Base-by-base conservation (phyloP, 1,140 invertebrate genomes). In the Drosophila mojavensis region DNA sequence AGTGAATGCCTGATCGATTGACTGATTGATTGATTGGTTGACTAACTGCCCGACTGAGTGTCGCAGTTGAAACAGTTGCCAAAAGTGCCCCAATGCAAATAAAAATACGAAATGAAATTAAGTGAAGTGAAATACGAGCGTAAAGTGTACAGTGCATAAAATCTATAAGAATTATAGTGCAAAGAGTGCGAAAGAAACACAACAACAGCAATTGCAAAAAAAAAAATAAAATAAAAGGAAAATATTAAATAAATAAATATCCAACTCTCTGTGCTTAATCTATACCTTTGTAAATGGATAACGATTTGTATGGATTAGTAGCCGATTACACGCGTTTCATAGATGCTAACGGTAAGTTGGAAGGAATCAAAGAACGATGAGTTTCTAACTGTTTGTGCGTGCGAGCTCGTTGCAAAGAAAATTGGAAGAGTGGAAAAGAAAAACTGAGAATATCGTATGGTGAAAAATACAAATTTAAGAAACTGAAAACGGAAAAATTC, bases 271-370 rank as follows among this genome's bases (percentile, higher is more conserved):
- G 60, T 17, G 5, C 36, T 47, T 7, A 54, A 50, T 17, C 28
- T 17, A 48, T 59, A 59, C 13, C 54, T 53, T 48, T 65, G 66
- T 62, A 70, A 70, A 88, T 88, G 83, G 83, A 88, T 88, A 78
- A 75, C 68, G 59, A 71, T 59, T 55, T 81, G 58, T 88, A 64
- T 88, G 83, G 83, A 88, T 88, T 88, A 88, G 79, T 79, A 71
- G 83, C 79, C 68, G 83, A 88, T 71, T 66, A 88, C 60, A 73
- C 69, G 73, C 77, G 78, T 65, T 88, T 60, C 63, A 83, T 88
- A 50, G 79, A 88, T 83, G 76, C 79, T 71, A 72, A 88, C 69
- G 83, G 83, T 88, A 64, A 88, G 83, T 88, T 65, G 4, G 30
- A 7, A 13, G 2, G 1, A 11, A 2, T 36, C 2, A 2, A 45